Conservation (phyloP, 2,888 invertebrate genomes). For the Agrilus mali region DNA sequence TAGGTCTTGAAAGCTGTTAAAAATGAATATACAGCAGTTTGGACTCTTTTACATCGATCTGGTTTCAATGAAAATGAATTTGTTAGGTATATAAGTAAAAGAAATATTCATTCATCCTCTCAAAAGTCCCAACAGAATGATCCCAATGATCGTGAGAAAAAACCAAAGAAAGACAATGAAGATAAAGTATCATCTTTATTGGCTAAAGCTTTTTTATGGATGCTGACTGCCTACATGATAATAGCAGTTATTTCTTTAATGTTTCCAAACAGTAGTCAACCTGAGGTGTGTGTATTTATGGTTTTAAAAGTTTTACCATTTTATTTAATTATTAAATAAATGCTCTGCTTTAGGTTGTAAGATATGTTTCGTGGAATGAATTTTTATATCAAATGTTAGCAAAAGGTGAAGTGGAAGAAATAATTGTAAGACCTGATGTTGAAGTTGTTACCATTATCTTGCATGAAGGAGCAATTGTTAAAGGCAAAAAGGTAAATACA, state of each 20-base stretch:
- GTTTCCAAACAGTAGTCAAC: slow-evolving; percentile 57
- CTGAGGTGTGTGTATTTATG: slow-evolving; percentile 43
- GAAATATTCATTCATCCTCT: slow-evolving; percentile 22
- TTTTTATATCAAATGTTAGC: slow-evolving; percentile 90
- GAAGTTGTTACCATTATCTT: slow-evolving; percentile 77
- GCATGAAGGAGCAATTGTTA: slow-evolving; percentile 74
- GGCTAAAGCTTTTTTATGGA: slow-evolving; percentile 69
- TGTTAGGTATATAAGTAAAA: slow-evolving; percentile 16
- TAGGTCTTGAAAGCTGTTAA: slow-evolving; percentile 18
- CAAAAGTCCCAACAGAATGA: slow-evolving; percentile 14
- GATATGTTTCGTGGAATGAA: slow-evolving; percentile 91
- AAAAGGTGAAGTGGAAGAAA: slow-evolving; percentile 85
- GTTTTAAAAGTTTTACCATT: background rate
- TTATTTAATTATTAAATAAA: background rate
- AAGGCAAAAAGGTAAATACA: slow-evolving; percentile 53
- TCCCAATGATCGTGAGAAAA: slow-evolving; percentile 16
- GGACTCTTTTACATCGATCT: slow-evolving; percentile 39
- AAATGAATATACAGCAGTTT: slow-evolving; percentile 46
- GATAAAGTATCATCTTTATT: slow-evolving; percentile 59
- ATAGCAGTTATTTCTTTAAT: slow-evolving; percentile 59
- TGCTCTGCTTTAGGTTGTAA: slow-evolving; percentile 37
- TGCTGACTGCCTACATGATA: slow-evolving; percentile 62
- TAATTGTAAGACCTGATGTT: slow-evolving; percentile 71
- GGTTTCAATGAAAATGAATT: slow-evolving; percentile 33
- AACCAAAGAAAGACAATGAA: slow-evolving; percentile 37